Evolutionary conservation across 2,797 vertebrate species (phyloP).

Genomic region (Artibeus lituratus): DNA sequence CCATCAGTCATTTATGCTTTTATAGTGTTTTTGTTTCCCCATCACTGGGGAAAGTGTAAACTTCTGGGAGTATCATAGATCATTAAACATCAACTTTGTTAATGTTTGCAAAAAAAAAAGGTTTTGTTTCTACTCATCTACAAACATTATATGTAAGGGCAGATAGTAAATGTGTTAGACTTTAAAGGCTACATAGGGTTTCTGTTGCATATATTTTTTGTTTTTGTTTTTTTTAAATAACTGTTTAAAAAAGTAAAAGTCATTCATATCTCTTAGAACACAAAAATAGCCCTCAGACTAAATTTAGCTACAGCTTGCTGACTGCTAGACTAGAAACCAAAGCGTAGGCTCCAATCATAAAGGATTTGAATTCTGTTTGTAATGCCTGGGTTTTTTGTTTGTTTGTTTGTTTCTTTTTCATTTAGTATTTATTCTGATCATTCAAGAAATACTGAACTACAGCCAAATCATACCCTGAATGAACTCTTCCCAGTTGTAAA

Average conservation of each 20-base stretch:
- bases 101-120: neutral
- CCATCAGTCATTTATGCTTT: neutral
- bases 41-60: neutral
- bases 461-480: neutral
- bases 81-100: neutral
- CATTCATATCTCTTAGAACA: neutral
- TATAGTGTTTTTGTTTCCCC: neutral
- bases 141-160: neutral
- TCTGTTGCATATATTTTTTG: neutral
- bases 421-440: constrained; percentile 31
- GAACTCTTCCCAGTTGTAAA: neutral
- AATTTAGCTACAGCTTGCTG: neutral
- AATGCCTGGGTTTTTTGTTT: neutral
- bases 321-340: neutral
- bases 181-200: neutral
- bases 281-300: neutral
- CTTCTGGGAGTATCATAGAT: neutral
- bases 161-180: constrained; percentile 7
- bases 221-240: neutral
- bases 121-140: constrained; percentile 13
- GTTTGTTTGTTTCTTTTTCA: neutral
- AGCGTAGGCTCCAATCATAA: neutral
- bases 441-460: neutral
- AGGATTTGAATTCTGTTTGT: neutral
- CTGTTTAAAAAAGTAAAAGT: constrained; percentile 1